phyloP scores from a whole-genome alignment of 2,797 vertebrate genomes.

The Megaceryle alcyon region DNA sequence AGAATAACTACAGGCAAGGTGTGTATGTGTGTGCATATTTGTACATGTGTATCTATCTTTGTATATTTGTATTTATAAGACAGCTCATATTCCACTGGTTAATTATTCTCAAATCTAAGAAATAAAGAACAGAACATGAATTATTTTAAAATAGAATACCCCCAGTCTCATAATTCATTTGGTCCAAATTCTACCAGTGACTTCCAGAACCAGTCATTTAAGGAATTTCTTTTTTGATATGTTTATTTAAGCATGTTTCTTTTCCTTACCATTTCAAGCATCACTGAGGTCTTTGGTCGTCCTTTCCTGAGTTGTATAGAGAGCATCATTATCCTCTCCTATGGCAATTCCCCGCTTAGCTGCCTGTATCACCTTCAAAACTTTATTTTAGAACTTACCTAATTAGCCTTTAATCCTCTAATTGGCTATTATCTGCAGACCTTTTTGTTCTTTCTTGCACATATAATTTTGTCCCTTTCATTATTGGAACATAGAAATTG shows the following conservation, averaged over 20 bases:
- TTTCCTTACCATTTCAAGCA: constrained; percentile 1
- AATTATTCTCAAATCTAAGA: not conserved
- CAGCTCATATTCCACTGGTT: not conserved
- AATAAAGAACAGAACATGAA: not conserved
- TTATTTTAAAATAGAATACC: not conserved
- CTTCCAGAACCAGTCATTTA: not conserved
- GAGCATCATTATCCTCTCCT: constrained; percentile 21
- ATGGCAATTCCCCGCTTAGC: constrained; percentile 46
- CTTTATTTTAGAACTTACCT: constrained; percentile 74
- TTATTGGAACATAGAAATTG: not conserved
- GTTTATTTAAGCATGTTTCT: not conserved
- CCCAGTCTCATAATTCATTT: not conserved
- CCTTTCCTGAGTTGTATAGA: constrained; percentile 4
- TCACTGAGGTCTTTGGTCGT: not conserved
- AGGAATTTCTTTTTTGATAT: not conserved
- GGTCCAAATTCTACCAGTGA: not conserved
- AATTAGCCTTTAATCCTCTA: constrained; percentile 77
- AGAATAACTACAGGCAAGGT: not conserved
- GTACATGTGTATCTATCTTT: not conserved
- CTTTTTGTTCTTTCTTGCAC: constrained; percentile 28
- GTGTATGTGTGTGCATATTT: accelerated
- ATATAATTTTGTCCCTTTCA: constrained; percentile 28
- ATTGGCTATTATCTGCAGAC: constrained; percentile 68
- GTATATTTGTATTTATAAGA: not conserved
- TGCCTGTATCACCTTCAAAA: constrained; percentile 70